Conservation (phyloP, 2,888 invertebrate species). For the Microctonus brassicae region DNA sequence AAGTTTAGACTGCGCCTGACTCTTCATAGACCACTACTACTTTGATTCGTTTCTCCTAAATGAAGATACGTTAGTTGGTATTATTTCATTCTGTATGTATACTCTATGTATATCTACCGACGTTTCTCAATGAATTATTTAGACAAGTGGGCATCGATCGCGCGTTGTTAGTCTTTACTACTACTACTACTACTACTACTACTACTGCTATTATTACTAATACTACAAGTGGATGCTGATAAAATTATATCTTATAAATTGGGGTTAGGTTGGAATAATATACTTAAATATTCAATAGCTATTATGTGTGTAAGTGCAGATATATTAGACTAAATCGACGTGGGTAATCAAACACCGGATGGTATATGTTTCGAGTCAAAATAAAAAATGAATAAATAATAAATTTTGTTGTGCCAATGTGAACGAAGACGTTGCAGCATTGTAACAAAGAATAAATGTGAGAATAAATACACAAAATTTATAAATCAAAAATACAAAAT, state of each 20-base stretch:
- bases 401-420: not conserved
- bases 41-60: not conserved
- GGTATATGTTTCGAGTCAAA: conserved; percentile 59
- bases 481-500: not conserved
- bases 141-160: conserved; percentile 15
- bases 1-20: conserved; percentile 12
- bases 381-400: conserved; percentile 46
- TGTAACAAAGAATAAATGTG: not conserved
- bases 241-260: not conserved
- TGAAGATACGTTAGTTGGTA: not conserved
- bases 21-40: conserved; percentile 23
- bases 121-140: conserved; percentile 27
- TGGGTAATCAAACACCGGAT: conserved; percentile 63
- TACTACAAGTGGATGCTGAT: too few relatives aligned
- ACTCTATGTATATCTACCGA: not conserved
- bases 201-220: too few relatives aligned
- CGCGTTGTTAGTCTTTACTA: not conserved
- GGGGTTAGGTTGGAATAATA: not conserved
- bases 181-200: not conserved
- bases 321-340: not conserved
- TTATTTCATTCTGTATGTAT: not conserved
- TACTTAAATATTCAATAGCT: not conserved
- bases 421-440: not conserved
- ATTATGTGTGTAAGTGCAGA: not conserved
- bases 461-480: not conserved